Evolutionary conservation across 1,140 invertebrate species (phyloP).

Genomic region (Drosophila nasuta): DNA sequence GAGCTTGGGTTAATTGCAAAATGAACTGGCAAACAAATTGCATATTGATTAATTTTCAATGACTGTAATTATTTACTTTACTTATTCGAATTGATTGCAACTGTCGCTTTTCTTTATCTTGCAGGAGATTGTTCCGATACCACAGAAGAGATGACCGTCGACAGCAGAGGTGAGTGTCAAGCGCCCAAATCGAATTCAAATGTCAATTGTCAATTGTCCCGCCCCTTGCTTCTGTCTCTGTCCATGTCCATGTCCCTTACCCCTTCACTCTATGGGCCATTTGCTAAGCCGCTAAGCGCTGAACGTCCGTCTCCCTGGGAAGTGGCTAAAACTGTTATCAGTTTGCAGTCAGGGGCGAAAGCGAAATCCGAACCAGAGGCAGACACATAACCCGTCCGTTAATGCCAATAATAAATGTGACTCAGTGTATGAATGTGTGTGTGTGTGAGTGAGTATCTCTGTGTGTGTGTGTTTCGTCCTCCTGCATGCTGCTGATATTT

Average conservation of each 20-base stretch:
- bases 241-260: background rate
- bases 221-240: background rate
- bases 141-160: slow-evolving; percentile 84
- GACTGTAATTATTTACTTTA: background rate
- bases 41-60: background rate
- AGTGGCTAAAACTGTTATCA: slow-evolving; percentile 65
- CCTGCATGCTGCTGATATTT: slow-evolving; percentile 65
- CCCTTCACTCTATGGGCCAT: background rate
- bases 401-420: slow-evolving; percentile 77
- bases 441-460: slow-evolving; percentile 1
- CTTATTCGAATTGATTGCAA: background rate
- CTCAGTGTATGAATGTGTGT: slow-evolving; percentile 31
- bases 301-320: background rate
- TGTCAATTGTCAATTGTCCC: too few relatives aligned
- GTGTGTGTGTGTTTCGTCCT: slow-evolving; percentile 22
- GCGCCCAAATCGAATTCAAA: background rate
- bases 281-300: background rate
- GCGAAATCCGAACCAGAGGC: slow-evolving; percentile 36
- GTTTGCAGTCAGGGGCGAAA: slow-evolving; percentile 35
- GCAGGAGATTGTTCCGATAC: slow-evolving; percentile 84
- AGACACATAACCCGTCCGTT: slow-evolving; percentile 76
- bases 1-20: background rate
- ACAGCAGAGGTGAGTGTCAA: slow-evolving; percentile 79
- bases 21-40: background rate
- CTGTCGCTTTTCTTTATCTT: slow-evolving; percentile 6